Base-by-base conservation (phyloP, 2,888 invertebrate species). In the Galerucella calmariensis region DNA sequence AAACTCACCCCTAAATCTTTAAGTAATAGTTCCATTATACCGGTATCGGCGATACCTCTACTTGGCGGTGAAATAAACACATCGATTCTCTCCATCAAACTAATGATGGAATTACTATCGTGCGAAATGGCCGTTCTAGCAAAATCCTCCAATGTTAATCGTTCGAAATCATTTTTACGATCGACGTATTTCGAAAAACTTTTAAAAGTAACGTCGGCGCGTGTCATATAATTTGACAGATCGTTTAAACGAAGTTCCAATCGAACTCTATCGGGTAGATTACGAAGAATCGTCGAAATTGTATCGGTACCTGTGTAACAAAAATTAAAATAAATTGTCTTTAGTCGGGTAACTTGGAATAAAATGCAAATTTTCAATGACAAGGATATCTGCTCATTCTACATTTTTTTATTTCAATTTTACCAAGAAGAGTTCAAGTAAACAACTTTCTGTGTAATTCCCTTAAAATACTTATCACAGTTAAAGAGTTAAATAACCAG, bases 71-170 rank as follows among this genome's bases (percentile, higher is more conserved):
- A 90, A 3, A 94, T 87, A 27, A 92, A 88, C 6, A 90, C 87
- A 84, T 94, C 92, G 53, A 94, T 89, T 10, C 91, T 88, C 83
- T 93, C 92, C 81, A 95, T 85, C 35, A 93, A 83, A 76, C 91
- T 91, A 46, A 91, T 90, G 71, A 94, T 88, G 2, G 93, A 92
- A 62, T 90, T 88, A 0, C 91, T 87, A 81, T 91, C 91, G 80
- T 92, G 93, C 0, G 94, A 92, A 2, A 94, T 92, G 59, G 92
- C 92, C 87, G 90, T 91, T 78, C 88, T 89, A 0, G 94, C 94
- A 83, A 94, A 95, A 82, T 92, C 90, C 82, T 93, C 89, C 78
- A 95, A 83, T 8, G 95, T 95, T 75, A 88, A 88, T 77, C 88
- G 85, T 84, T 94, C 93, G 79, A 92, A 87, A 48, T 80, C 77